Conservation (phyloP, 2,113 vertebrate genomes). For the Prochilodus magdalenae region DNA sequence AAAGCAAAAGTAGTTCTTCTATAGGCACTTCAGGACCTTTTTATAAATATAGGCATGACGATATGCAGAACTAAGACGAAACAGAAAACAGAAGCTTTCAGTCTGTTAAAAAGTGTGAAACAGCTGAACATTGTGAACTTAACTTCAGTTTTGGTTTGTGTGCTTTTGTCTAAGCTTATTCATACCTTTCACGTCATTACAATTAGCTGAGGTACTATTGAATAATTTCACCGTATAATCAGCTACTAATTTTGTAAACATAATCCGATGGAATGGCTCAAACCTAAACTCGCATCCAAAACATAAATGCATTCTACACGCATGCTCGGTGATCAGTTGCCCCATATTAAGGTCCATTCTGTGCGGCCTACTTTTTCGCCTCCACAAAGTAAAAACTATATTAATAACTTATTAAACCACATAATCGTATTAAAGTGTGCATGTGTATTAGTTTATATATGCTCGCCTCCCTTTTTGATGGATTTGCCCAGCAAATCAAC, state of each 20-base stretch:
- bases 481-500: slow-evolving; percentile 76
- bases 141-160: not conserved
- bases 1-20: too few relatives aligned
- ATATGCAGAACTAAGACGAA: too few relatives aligned
- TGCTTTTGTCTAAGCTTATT: not conserved
- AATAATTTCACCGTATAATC: slow-evolving; percentile 48
- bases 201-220: slow-evolving; percentile 23
- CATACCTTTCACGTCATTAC: slow-evolving; percentile 16
- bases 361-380: slow-evolving; percentile 66
- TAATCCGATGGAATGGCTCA: slow-evolving; percentile 59
- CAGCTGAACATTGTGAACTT: not conserved
- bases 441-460: slow-evolving; percentile 70
- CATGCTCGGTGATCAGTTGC: slow-evolving; percentile 37
- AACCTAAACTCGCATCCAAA: slow-evolving; percentile 39
- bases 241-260: slow-evolving; percentile 52
- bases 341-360: slow-evolving; percentile 57
- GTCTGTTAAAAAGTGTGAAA: too few relatives aligned
- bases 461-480: slow-evolving; percentile 70
- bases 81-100: too few relatives aligned
- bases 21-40: too few relatives aligned
- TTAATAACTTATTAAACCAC: slow-evolving; percentile 78
- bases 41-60: too few relatives aligned
- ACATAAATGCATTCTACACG: slow-evolving; percentile 50
- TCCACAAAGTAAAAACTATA: slow-evolving; percentile 68
- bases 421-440: slow-evolving; percentile 76